Conservation (phyloP, 1,140 invertebrate genomes). For the Rhagoletis zephyria region DNA sequence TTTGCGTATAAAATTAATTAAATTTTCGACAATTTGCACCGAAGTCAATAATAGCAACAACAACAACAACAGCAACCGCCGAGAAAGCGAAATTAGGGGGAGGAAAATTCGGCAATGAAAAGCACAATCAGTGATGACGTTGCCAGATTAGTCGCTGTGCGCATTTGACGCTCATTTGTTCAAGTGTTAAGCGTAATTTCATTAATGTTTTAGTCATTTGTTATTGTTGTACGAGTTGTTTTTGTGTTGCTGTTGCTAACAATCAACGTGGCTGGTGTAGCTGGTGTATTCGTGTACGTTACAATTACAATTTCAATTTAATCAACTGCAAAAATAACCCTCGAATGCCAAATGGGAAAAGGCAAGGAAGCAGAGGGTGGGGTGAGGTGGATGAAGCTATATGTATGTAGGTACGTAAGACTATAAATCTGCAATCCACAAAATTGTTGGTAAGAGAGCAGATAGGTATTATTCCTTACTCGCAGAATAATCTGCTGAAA, state of each 20-base stretch:
- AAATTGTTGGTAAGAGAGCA: no score
- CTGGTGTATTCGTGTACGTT: slow-evolving; percentile 19
- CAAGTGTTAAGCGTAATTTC: slow-evolving; percentile 40
- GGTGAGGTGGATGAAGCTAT: no score
- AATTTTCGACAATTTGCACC: slow-evolving; percentile 27
- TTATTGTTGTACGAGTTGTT: neutral
- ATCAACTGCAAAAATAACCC: slow-evolving; percentile 44
- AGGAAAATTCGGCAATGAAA: neutral
- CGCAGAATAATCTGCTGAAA: no score
- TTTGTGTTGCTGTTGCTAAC: slow-evolving; percentile 30
- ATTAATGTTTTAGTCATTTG: slow-evolving; percentile 40
- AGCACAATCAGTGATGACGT: slow-evolving; percentile 35
- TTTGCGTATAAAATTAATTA: slow-evolving; percentile 23
- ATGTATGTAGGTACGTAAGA: no score
- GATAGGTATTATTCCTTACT: no score
- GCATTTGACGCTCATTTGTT: slow-evolving; percentile 49
- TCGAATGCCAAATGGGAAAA: neutral
- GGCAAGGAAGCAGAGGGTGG: neutral
- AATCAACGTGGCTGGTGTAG: slow-evolving; percentile 29
- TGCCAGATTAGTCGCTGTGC: neutral
- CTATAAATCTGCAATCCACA: no score
- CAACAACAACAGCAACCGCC: neutral
- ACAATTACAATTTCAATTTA: slow-evolving; percentile 50
- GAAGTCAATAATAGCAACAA: neutral
- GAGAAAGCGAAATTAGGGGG: neutral